phyloP scores from a whole-genome alignment of 2,888 invertebrate species.

The Calliopum simillimum region DNA sequence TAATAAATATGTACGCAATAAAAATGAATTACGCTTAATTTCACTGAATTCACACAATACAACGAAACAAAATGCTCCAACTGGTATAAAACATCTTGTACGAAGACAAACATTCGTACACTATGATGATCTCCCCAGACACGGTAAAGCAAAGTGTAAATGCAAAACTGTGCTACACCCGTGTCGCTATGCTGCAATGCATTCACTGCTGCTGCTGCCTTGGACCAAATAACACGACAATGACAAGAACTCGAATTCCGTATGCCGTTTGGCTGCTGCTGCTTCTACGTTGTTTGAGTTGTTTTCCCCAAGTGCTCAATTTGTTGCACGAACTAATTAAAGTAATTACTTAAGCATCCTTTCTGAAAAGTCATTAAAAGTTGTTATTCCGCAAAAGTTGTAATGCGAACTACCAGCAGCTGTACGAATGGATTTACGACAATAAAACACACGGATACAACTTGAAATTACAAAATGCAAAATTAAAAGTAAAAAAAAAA shows the following conservation, averaged over 20 bases:
- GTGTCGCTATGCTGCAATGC: not conserved
- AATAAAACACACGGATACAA: constrained; percentile 29
- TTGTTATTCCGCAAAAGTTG: constrained; percentile 44
- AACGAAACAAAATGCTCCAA: no score
- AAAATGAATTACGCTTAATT: constrained; percentile 2
- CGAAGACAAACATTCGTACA: not conserved
- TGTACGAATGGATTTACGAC: constrained; percentile 25
- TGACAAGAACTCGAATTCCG: no score
- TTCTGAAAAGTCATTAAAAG: constrained; percentile 23
- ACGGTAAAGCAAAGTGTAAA: not conserved
- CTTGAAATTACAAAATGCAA: constrained; percentile 13
- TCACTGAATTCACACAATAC: not conserved
- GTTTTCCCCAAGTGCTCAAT: constrained; percentile 26
- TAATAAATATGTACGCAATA: not conserved
- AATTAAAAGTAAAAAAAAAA: no score
- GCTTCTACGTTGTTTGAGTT: not conserved
- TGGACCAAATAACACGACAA: no score
- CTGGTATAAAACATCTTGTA: not conserved
- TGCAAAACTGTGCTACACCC: no score
- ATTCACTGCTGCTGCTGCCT: no score
- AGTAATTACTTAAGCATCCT: constrained; percentile 49
- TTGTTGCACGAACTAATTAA: constrained; percentile 47
- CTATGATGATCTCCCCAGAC: not conserved
- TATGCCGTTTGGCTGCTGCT: no score
- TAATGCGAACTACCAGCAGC: constrained; percentile 42